Evolutionary conservation across 2,888 invertebrate species (phyloP).

Genomic region (Acronicta leporina): DNA sequence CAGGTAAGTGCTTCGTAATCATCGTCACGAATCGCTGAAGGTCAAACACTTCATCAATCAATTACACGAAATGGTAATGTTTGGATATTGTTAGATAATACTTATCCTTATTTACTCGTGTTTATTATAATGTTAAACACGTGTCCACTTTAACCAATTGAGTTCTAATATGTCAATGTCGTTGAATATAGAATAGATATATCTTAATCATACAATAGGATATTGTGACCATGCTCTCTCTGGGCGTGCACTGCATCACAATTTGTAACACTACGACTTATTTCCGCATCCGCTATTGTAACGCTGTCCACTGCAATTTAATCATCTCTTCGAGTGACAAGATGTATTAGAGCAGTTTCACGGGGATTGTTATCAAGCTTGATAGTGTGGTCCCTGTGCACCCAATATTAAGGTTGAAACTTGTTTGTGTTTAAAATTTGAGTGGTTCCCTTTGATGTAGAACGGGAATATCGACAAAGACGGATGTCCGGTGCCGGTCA

Average conservation of each 20-base stretch:
- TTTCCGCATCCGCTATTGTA: slow-evolving; percentile 78
- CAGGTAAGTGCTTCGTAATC: slow-evolving; percentile 69
- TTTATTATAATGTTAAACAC: slow-evolving; percentile 53
- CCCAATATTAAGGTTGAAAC: slow-evolving; percentile 74
- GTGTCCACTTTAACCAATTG: slow-evolving; percentile 48
- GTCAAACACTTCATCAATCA: slow-evolving; percentile 57
- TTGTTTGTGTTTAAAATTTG: slow-evolving; percentile 66
- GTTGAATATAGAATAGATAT: slow-evolving; percentile 54
- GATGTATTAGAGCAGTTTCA: slow-evolving; percentile 80
- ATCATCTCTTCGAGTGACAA: slow-evolving; percentile 80
- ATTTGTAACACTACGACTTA: slow-evolving; percentile 74
- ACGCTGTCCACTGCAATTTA: slow-evolving; percentile 76
- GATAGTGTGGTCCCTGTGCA: slow-evolving; percentile 59
- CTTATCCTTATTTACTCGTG: slow-evolving; percentile 40
- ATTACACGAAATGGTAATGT: slow-evolving; percentile 36
- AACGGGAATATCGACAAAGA: slow-evolving; percentile 88
- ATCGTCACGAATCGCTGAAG: slow-evolving; percentile 57
- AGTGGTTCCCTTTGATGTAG: slow-evolving; percentile 85
- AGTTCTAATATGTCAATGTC: slow-evolving; percentile 47
- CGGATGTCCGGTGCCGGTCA: slow-evolving; percentile 89
- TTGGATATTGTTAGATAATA: slow-evolving; percentile 28
- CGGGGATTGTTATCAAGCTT: slow-evolving; percentile 53
- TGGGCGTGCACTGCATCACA: slow-evolving; percentile 57
- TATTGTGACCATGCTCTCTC: slow-evolving; percentile 46
- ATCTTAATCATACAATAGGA: slow-evolving; percentile 41